Evolutionary conservation across 2,888 invertebrate genomes (phyloP), one percentile per base, ranked within the genome.

Genomic region (Stenichneumon culpator): DNA sequence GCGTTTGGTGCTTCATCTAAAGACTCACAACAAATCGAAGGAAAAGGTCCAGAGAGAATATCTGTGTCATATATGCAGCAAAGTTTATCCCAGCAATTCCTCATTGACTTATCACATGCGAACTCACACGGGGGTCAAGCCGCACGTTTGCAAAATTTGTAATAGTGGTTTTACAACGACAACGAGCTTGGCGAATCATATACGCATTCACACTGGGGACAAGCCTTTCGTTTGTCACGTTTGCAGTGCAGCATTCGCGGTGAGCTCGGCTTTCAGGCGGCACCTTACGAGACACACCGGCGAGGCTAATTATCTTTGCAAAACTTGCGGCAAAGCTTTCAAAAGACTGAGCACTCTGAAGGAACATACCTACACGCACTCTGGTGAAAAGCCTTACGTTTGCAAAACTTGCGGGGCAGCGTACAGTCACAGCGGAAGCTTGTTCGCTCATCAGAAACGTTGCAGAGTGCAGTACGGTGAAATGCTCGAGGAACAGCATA

Each of bases 41-140:
- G 93, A 94, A 74, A 92, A 93, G 73, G 91, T 93, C 11, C 93
- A 93, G 22, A 89, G 94, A 19, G 93, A 94, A 82, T 94, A 94
- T 78, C 88, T 94, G 2, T 94, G 94, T 86, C 94, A 94, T 79
- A 94, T 94, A 22, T 94, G 94, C 86, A 94, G 93, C 85, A 94
- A 94, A 87, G 94, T 94, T 3, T 94, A 94, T 72, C 94, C 94
- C 7, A 94, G 94, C 82, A 94, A 94, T 85, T 94, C 94, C 1
- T 94, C 94, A 0, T 86, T 94, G 14, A 94, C 94, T 2, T 94
- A 94, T 87, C 94, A 94, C 82, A 94, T 94, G 94, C 92, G 94
- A 67, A 94, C 94, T 32, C 94, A 94, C 74, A 93, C 93, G 3
- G 94, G 94, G 3, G 90, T 94, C 0, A 94, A 94, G 68, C 94